phyloP scores from a whole-genome alignment of 1,140 invertebrate species.

The Choristoneura fumiferana region DNA sequence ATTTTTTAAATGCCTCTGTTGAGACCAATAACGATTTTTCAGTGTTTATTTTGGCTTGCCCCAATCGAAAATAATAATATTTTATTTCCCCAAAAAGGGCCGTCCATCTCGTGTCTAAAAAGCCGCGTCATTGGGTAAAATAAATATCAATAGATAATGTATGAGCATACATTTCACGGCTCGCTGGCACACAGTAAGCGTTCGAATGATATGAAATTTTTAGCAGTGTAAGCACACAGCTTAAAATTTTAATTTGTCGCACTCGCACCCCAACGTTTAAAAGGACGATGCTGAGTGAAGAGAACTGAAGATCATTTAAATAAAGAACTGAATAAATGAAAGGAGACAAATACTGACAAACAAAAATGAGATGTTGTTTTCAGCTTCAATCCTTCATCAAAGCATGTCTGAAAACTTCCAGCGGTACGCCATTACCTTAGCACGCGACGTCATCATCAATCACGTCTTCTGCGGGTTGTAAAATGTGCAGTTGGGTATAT shows the following conservation, averaged over 20 bases:
- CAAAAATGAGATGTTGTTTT: no score
- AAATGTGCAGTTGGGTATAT: not conserved
- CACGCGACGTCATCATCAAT: slow-evolving; percentile 5
- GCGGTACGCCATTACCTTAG: not conserved
- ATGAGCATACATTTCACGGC: slow-evolving; percentile 12
- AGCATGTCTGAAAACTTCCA: no score
- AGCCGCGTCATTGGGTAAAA: no score
- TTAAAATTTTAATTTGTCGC: slow-evolving; percentile 4
- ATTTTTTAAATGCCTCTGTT: no score
- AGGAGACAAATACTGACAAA: no score
- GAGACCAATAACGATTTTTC: no score
- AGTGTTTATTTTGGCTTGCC: no score
- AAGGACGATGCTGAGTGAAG: not conserved
- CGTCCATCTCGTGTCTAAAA: no score
- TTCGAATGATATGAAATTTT: not conserved
- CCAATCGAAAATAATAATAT: no score
- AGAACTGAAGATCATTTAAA: not conserved
- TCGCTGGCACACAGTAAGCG: not conserved
- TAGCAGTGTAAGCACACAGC: not conserved
- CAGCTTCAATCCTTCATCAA: no score
- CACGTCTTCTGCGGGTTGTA: not conserved
- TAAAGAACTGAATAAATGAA: no score
- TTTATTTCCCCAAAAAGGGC: no score
- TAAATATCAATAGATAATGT: slow-evolving; percentile 11
- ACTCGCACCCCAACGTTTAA: not conserved